Conservation (phyloP, 1,140 invertebrate species). For the Ylistrum balloti region DNA sequence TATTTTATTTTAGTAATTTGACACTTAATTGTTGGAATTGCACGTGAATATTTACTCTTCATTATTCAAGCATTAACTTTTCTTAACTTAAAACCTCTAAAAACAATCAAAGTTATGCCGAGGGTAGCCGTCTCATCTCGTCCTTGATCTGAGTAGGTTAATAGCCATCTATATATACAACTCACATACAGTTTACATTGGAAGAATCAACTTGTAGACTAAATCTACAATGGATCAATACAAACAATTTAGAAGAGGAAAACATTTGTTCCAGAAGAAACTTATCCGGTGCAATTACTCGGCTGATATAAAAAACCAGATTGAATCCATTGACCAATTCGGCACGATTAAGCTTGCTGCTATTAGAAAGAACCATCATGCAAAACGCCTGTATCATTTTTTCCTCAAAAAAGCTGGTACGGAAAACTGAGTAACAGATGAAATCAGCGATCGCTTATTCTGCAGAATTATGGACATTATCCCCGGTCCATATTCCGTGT, state of each 20-base stretch:
- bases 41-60: too few relatives aligned
- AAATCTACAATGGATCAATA: not conserved
- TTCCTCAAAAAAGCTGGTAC: not conserved
- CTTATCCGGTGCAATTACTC: not conserved
- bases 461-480: not conserved
- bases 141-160: too few relatives aligned
- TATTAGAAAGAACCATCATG: not conserved
- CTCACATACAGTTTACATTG: too few relatives aligned
- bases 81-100: too few relatives aligned
- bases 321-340: constrained; percentile 12
- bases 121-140: too few relatives aligned
- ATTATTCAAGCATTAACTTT: too few relatives aligned
- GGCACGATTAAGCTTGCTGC: not conserved
- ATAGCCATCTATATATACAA: too few relatives aligned
- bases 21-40: too few relatives aligned
- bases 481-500: not conserved
- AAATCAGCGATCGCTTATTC: constrained; percentile 6
- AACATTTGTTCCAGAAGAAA: not conserved
- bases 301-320: not conserved
- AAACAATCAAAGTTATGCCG: too few relatives aligned
- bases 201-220: too few relatives aligned
- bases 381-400: not conserved
- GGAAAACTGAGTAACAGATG: constrained; percentile 23
- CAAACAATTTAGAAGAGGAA: not conserved
- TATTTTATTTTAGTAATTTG: too few relatives aligned